These are phyloP conservation scores for Cyanoliseus patagonus DNA, from an alignment of 2,113 vertebrate genomes.

Conservation along the genomic window DNA sequence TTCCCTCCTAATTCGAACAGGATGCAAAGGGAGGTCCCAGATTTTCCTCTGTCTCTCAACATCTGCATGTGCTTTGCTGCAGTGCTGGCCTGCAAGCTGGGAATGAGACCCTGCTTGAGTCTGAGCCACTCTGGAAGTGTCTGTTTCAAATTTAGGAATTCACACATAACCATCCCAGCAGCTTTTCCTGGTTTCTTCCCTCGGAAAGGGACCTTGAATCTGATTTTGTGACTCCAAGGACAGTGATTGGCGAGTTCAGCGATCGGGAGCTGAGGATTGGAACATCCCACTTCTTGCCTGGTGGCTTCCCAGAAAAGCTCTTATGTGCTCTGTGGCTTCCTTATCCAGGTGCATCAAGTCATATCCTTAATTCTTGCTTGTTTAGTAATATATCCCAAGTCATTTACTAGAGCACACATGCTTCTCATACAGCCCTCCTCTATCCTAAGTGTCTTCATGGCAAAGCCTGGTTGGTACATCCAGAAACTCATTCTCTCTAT, in stretches of 20 bases:
- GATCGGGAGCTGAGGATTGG: background rate
- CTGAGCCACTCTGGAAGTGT: background rate
- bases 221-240: fast-evolving
- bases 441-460: background rate
- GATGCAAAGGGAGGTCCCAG: background rate
- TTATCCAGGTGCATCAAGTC: background rate
- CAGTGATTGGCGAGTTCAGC: fast-evolving
- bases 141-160: constrained; percentile 19
- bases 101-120: background rate
- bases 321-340: background rate
- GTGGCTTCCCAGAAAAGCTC: background rate
- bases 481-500: background rate
- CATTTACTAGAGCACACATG: fast-evolving
- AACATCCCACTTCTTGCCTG: background rate
- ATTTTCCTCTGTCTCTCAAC: background rate
- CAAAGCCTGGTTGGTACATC: background rate
- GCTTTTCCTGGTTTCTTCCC: background rate
- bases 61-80: constrained; percentile 36
- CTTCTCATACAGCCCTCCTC: background rate
- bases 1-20: background rate
- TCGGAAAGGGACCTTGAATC: background rate
- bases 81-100: background rate
- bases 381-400: background rate
- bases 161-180: fast-evolving
- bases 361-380: background rate